Evolutionary conservation across 1,140 invertebrate genomes (phyloP).

Genomic region (Diuraphis noxia): DNA sequence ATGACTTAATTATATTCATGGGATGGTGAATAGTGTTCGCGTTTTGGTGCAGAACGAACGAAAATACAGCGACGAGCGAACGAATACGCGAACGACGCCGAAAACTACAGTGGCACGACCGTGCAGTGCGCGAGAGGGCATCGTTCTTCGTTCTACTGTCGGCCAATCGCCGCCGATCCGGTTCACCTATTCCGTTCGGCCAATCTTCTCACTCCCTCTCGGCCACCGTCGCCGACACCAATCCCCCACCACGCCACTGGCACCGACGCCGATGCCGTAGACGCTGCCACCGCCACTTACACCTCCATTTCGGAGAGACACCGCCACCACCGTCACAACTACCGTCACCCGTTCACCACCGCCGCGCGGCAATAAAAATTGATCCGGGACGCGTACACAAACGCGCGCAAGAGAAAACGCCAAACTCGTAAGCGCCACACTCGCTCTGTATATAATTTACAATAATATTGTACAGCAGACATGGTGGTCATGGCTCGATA

Average conservation of each 20-base stretch:
- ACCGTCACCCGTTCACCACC: background rate
- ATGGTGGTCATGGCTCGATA: background rate
- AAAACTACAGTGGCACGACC: slow-evolving; percentile 21
- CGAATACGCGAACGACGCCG: slow-evolving; percentile 33
- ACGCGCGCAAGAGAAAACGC: background rate
- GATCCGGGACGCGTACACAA: slow-evolving; percentile 31
- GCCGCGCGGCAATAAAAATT: slow-evolving; percentile 46
- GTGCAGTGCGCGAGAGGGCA: slow-evolving; percentile 46
- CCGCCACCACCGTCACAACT: background rate
- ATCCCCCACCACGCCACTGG: background rate
- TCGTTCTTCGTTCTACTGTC: slow-evolving; percentile 53
- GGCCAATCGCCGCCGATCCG: slow-evolving; percentile 51
- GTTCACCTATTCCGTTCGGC: slow-evolving; percentile 52
- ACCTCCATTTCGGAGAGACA: background rate
- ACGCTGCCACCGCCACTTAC: background rate
- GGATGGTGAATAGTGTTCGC: background rate
- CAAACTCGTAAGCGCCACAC: background rate
- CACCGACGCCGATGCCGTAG: background rate
- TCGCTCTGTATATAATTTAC: slow-evolving; percentile 6
- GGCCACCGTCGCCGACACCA: background rate
- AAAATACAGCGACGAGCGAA: slow-evolving; percentile 25
- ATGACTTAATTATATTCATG: background rate
- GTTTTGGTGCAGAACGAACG: background rate
- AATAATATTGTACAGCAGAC: background rate
- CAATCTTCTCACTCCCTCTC: slow-evolving; percentile 50